These are phyloP conservation scores for Castor canadensis DNA, from an alignment of 2,113 vertebrate genomes.

Conservation along the genomic window DNA sequence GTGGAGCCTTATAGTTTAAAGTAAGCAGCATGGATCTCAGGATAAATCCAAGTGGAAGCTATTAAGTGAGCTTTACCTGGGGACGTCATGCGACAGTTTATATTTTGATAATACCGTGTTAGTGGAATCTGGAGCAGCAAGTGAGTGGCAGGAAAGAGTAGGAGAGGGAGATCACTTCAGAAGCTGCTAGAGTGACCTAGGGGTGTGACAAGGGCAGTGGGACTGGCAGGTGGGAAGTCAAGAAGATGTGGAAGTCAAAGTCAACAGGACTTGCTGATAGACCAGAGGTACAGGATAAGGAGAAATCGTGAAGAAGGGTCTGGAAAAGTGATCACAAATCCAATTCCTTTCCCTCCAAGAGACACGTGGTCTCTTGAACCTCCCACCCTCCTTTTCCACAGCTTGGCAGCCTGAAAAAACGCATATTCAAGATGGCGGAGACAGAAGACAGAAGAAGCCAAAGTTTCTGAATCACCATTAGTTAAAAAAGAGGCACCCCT, in stretches of 20 bases:
- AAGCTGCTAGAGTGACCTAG: neutral
- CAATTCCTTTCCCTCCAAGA: neutral
- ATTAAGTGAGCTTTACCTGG: neutral
- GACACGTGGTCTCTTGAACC: neutral
- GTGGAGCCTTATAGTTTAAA: too few relatives aligned
- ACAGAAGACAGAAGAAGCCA: neutral
- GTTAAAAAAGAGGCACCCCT: neutral
- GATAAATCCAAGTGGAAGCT: neutral
- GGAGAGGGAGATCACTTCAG: too few relatives aligned
- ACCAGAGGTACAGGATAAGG: neutral
- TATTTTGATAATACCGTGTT: neutral
- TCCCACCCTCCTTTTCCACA: neutral
- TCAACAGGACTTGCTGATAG: neutral
- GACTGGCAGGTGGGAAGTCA: neutral
- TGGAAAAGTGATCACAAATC: neutral
- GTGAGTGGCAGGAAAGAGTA: neutral
- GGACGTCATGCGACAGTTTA: neutral
- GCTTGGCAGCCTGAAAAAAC: neutral
- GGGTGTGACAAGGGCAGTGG: too few relatives aligned
- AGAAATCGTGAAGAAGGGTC: neutral
- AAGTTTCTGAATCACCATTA: neutral
- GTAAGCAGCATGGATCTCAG: neutral
- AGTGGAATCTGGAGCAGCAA: neutral
- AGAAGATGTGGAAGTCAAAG: neutral
- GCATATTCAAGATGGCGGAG: neutral